phyloP scores from a whole-genome alignment of 2,797 vertebrate genomes.

The Cryptoprocta ferox region DNA sequence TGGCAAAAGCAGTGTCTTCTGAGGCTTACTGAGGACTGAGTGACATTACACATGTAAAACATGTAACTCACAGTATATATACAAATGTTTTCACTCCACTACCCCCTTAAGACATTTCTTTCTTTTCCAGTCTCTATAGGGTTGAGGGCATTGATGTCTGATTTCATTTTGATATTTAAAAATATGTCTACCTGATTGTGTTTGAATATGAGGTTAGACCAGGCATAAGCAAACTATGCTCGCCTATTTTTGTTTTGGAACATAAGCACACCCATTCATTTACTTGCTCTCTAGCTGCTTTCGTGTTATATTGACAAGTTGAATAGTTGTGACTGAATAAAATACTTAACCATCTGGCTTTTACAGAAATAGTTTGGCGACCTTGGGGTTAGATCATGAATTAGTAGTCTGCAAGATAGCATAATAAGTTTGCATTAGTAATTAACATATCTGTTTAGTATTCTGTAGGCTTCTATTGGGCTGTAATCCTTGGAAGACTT shows the following conservation, averaged over 20 bases:
- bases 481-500: neutral
- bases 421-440: neutral
- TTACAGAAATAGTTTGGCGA: conserved; percentile 5
- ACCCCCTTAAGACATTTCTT: neutral
- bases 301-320: neutral
- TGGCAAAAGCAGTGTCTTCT: conserved; percentile 16
- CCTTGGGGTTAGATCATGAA: neutral
- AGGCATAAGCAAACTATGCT: neutral
- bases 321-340: conserved; percentile 4
- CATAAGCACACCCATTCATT: neutral
- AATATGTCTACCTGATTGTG: neutral
- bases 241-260: neutral
- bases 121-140: neutral
- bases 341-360: neutral
- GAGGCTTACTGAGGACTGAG: neutral
- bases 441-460: conserved; percentile 9
- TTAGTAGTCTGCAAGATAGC: conserved; percentile 30
- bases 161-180: conserved; percentile 23
- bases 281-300: neutral
- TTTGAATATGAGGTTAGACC: neutral
- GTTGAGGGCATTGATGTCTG: neutral
- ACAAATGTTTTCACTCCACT: neutral
- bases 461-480: neutral
- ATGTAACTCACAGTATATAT: neutral
- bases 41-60: neutral